Percentiles rank a stretch among this genome's conserved stretches.
Evolutionary conservation across 2,113 vertebrate genomes (phyloP).

Genomic region (Malurus cyaneus): DNA sequence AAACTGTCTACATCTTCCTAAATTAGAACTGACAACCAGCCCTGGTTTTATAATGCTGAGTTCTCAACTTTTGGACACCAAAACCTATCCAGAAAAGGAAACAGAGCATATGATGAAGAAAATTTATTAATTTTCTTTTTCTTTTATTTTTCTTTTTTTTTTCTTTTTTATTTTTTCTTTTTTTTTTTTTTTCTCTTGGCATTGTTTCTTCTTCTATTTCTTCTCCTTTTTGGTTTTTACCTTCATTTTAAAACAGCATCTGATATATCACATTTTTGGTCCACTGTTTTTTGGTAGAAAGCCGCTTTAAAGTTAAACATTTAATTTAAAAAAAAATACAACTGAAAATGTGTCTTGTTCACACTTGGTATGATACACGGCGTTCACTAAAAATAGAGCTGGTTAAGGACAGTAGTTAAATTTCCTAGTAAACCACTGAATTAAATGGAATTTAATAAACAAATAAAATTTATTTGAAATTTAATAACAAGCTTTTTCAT

Average conservation of each 20-base stretch:
- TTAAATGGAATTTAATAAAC: not conserved
- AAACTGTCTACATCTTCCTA: constrained; percentile 73
- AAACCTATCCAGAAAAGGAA: constrained; percentile 62
- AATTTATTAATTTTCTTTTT: too few species aligned
- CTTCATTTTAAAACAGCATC: not conserved
- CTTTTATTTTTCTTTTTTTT: not conserved
- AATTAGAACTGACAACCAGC: constrained; percentile 82
- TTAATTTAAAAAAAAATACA: not conserved
- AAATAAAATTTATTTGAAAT: not conserved
- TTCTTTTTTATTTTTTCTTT: not conserved
- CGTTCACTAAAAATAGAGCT: not conserved
- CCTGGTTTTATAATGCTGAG: constrained; percentile 67
- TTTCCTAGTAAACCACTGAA: not conserved
- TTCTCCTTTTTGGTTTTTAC: not conserved
- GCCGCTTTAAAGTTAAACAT: not conserved
- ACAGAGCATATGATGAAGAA: too few species aligned
- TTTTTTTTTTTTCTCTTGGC: not conserved
- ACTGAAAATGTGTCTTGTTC: not conserved
- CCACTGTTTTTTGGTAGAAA: not conserved
- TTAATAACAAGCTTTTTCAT: not conserved
- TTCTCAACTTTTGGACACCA: constrained; percentile 69
- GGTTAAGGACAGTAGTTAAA: not conserved
- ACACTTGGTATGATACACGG: not conserved
- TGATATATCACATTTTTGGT: not conserved
- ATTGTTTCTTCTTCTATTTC: not conserved